These are phyloP conservation scores for Scaptomyza pallida DNA, from an alignment of 1,140 invertebrate genomes.

Conservation along the genomic window DNA sequence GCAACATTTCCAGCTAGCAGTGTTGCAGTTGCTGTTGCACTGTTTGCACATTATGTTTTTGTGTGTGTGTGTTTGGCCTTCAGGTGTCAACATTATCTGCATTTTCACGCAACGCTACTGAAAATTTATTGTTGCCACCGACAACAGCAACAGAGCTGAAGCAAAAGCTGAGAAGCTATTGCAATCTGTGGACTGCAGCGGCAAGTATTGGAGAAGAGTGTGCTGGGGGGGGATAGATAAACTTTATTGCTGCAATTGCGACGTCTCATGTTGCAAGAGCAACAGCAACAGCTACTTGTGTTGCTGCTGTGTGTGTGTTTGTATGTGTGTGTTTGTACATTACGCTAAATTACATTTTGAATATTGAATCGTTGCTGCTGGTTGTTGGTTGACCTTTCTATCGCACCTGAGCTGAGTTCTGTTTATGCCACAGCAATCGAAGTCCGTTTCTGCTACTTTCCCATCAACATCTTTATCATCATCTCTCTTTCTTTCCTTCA, in stretches of 20 bases:
- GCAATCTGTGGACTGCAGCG: conserved; percentile 36
- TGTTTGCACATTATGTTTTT: not conserved
- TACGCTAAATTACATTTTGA: conserved; percentile 83
- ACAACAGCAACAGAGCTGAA: conserved; percentile 1
- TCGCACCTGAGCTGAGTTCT: conserved; percentile 16
- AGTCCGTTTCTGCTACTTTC: not conserved
- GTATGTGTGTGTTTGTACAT: conserved; percentile 59
- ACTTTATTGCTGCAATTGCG: conserved; percentile 71
- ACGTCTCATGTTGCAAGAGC: conserved; percentile 10
- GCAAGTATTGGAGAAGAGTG: conserved; percentile 34
- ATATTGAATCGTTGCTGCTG: conserved; percentile 74
- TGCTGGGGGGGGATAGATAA: not conserved
- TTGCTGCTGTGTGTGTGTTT: conserved; percentile 3
- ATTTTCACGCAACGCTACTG: conserved; percentile 57
- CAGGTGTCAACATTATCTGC: conserved; percentile 69
- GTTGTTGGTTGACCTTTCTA: conserved; percentile 35
- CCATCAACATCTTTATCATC: not conserved
- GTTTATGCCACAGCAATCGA: not conserved
- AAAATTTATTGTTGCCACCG: conserved; percentile 58
- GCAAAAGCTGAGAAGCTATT: not conserved
- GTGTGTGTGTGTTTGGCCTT: conserved; percentile 47
- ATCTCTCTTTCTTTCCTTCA: conserved; percentile 47
- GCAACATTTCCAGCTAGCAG: conserved; percentile 1
- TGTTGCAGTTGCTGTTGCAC: not conserved
- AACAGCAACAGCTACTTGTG: conserved; percentile 4